Base-by-base conservation (phyloP, 2,888 invertebrate species). In the Chelonus formosanus region DNA sequence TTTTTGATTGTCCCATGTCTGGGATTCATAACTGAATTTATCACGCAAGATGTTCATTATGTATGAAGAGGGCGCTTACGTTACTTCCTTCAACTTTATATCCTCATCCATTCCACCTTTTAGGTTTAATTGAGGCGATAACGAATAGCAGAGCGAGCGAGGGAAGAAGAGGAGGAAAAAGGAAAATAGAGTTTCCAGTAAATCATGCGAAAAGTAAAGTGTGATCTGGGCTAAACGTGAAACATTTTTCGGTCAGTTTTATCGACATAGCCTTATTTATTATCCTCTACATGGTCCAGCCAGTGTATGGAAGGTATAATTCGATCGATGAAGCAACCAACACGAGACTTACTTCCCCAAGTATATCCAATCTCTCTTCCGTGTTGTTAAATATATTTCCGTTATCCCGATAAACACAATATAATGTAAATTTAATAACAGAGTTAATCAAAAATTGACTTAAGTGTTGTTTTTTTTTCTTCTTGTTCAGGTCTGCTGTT, bases 221-320 rank as follows among this genome's bases (percentile, higher is more conserved):
- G 70, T 71, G 59, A 73, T 71, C 70, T 71, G 73, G 62, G 59
- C 65, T 65, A 65, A 69, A 66, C 69, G 63, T 67, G 67, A 63
- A 70, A 69, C 68, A 71, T 72, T 73, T 74, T 73, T 72, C 63
- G 71, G 69, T 69, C 64, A 70, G 69, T 73, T 75, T 75, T 75
- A 76, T 75, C 74, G 74, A 73, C 75, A 75, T 65, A 53, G 34
- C 52, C 73, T 73, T 76, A 77, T 77, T 78, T 75, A 78, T 75
- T 72, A 71, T 70, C 68, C 65, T 35, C 63, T 65, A 57, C 58
- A 67, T 67, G 45, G 60, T 57, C 40, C 67, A 59, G 36, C 34
- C 55, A 58, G 3, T 34, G 5, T 31, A 31, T 10, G 10, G 5
- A 6, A n/a, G 54, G 2, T 35, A n/a, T 10, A 5, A 20, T 54